phyloP scores from a whole-genome alignment of 2,888 invertebrate genomes.

The Mermis nigrescens region DNA sequence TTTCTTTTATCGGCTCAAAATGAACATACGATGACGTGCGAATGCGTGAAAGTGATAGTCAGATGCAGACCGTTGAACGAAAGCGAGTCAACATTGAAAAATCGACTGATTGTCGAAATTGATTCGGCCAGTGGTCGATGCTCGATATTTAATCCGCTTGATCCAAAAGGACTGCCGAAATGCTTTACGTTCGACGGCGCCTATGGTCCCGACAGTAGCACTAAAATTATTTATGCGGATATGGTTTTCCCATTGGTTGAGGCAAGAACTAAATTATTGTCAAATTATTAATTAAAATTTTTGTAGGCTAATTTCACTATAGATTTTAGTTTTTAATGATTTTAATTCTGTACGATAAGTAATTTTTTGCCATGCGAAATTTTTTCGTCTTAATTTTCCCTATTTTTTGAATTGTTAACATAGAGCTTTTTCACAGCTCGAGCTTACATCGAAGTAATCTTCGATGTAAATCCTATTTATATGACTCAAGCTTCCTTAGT shows the following conservation, averaged over 20 bases:
- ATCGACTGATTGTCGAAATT: constrained; percentile 41
- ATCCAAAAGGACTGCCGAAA: constrained; percentile 45
- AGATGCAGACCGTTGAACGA: constrained; percentile 67
- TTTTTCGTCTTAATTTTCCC: no score
- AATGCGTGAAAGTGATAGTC: constrained; percentile 60
- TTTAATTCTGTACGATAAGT: no score
- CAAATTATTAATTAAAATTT: background rate
- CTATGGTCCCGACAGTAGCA: constrained; percentile 55
- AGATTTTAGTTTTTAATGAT: no score
- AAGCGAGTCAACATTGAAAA: constrained; percentile 52
- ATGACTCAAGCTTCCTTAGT: no score
- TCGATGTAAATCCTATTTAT: no score
- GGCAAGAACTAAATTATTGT: constrained; percentile 36
- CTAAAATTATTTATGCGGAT: constrained; percentile 66
- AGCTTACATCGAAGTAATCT: no score
- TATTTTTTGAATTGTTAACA: no score
- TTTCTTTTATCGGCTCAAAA: no score
- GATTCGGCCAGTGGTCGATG: constrained; percentile 46
- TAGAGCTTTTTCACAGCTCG: no score
- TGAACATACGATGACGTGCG: constrained; percentile 31
- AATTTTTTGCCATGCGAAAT: no score
- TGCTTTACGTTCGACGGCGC: constrained; percentile 64
- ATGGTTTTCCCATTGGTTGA: constrained; percentile 62
- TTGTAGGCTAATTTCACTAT: no score
- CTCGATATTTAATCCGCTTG: constrained; percentile 43